These are phyloP conservation scores for Anguilla megastoma DNA, from an alignment of 2,797 vertebrate genomes.

Conservation along the genomic window DNA sequence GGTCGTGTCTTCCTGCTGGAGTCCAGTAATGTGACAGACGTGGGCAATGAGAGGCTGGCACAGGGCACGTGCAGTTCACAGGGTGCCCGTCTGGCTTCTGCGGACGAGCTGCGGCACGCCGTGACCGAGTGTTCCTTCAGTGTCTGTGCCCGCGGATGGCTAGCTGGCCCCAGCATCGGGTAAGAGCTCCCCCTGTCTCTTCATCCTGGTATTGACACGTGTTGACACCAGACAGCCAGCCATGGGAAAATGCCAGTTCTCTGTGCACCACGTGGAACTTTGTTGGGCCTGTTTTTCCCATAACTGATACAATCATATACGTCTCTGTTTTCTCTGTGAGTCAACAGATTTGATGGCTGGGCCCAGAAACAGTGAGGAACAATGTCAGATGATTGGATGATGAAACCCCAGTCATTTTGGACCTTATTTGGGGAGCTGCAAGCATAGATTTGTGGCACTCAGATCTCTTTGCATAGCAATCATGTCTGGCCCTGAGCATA, in stretches of 20 bases:
- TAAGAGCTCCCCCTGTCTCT: slow-evolving; percentile 65
- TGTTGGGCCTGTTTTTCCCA: not conserved
- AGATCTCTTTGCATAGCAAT: not conserved
- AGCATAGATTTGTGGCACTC: not conserved
- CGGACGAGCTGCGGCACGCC: slow-evolving; percentile 79
- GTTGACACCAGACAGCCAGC: not conserved
- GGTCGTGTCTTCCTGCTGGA: slow-evolving; percentile 85
- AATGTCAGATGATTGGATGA: not conserved
- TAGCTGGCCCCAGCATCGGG: slow-evolving; percentile 81
- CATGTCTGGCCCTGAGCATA: not conserved
- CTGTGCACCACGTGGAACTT: not conserved
- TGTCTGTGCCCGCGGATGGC: slow-evolving; percentile 84
- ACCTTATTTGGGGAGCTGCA: not conserved
- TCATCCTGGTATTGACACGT: slow-evolving; percentile 17
- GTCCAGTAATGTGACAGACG: slow-evolving; percentile 72
- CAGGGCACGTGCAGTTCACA: slow-evolving; percentile 67
- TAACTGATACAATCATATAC: not conserved
- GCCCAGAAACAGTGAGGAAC: not conserved
- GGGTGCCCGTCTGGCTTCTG: slow-evolving; percentile 79
- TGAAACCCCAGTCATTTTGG: not conserved
- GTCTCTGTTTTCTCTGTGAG: not conserved
- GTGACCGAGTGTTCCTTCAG: slow-evolving; percentile 83
- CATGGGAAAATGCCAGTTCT: not conserved
- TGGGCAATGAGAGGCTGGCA: slow-evolving; percentile 70
- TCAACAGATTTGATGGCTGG: not conserved